Base-by-base conservation (phyloP, 2,888 invertebrate genomes). In the Noctua janthe region DNA sequence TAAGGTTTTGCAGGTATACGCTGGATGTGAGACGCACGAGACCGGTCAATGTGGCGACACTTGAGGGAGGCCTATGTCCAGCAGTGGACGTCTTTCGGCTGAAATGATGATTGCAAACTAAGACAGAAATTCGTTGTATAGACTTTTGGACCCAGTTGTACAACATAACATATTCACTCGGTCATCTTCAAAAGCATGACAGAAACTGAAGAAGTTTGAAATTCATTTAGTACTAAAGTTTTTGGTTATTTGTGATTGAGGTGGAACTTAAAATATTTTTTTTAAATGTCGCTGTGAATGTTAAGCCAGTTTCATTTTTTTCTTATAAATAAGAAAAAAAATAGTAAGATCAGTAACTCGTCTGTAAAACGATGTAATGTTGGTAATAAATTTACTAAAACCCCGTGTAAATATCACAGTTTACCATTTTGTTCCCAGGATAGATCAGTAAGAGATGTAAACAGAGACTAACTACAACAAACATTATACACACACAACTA, bases 401-500 rank as follows among this genome's bases (percentile, higher is more conserved):
- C 11, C 39, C 23, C 6, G 4, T 67, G 23, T 23, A 23, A 43
- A 67, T 1, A 23, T 13, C 5, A 29, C 20, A 20, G 23, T 23
- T 6, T 43, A 62, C 62, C 15, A 62, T 62, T 29, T 29, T 7
- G 2, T 29, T 15, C 29, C 7, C 29, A 15, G 15, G 7, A 29
- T 17, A 29, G 15, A 29, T 62, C 29, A 64, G 29, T 64, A 64
- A 0, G 17, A 17, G 1, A 8, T 2, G 4, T 4, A 64, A 67
- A 17, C 7, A n/a, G 7, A 13, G 1, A 67, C 43, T 15, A 67
- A n/a, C 23, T 3, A 76, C 5, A 49, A 20, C 17, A 59, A 0
- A 54, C 10, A 71, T 13, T 64, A 62, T 29, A 39, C 23, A 43
- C 49, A 20, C 23, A 82, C 23, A 67, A 74, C 62, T 20, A 59